phyloP scores from a whole-genome alignment of 2,113 vertebrate genomes.

The Nothobranchius kuhntae region DNA sequence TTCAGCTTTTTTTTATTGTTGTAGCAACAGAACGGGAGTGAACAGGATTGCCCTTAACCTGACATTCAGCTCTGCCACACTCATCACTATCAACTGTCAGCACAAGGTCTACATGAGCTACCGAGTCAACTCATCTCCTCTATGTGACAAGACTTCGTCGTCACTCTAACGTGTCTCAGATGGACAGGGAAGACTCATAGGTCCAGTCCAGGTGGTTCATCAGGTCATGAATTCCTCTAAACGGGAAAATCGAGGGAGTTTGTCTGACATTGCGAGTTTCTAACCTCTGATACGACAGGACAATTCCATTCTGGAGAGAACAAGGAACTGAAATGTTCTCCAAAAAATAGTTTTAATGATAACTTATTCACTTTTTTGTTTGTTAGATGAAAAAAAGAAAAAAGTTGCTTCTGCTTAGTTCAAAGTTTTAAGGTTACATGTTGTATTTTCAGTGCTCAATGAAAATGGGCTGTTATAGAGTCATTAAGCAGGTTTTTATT shows the following conservation, averaged over 20 bases:
- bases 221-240: conserved; percentile 20
- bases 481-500: no score
- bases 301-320: not conserved
- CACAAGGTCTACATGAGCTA: not conserved
- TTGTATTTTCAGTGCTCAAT: no score
- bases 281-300: not conserved
- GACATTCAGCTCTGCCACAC: conserved; percentile 26
- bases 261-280: not conserved
- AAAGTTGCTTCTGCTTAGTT: no score
- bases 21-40: conserved; percentile 6
- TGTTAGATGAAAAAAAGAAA: no score
- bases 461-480: no score
- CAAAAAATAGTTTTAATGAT: no score
- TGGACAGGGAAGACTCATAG: conserved; percentile 5
- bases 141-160: not conserved
- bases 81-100: conserved; percentile 45
- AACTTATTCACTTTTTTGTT: no score
- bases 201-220: conserved; percentile 14
- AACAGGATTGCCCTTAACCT: conserved; percentile 52
- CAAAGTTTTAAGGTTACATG: no score
- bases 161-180: conserved; percentile 39
- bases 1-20: no score
- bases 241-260: conserved; percentile 10
- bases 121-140: not conserved
- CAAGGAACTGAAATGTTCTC: not conserved